Evolutionary conservation across 2,113 vertebrate species (phyloP), one percentile per base, ranked within the genome.

Genomic region (Pseudorasbora parva): DNA sequence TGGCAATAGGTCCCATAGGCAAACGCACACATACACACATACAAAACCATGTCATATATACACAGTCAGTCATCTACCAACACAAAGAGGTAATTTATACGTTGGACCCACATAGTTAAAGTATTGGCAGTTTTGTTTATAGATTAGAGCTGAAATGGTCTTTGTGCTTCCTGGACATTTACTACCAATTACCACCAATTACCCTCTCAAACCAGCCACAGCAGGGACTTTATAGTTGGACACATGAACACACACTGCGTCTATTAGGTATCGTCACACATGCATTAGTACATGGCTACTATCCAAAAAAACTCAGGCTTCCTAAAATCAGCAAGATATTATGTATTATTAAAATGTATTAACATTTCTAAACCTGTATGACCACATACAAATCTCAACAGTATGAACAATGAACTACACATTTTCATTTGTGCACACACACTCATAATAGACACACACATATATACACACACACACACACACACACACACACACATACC

Each of bases 11-110:
- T 85, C 84, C 86, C 51, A 74, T 56, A 78, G 85, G 76, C 85
- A 82, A 75, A 85, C 59, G 85, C 85, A 90, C 84, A 86, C 77
- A 88, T 79, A 89, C 33, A 21, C 82, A 87, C 83, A 88, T 85
- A 88, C 64, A 87, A 59, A 89, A 83, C 82, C 73, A 88, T 78
- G 19, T 37, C 59, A 21, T 23, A 47, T 23, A 47, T 51, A 75
- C 47, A 76, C 81, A 59, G 12, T 30, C 82, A 73, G 15, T 37
- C 76, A 47, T 56, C 25, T 27, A 62, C 66, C 72, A 14, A 87
- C 37, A 87, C 78, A 79, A 66, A 73, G 25, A 66, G 5, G 59
- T 78, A 21, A 68, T 72, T 37, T 78, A 83, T 17, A 82, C 23
- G 81, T 71, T 68, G 47, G 78, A 64, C 9, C 82, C n/a, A 82